Base-by-base conservation (phyloP, 2,888 invertebrate species). In the Agrotis ipsilon region DNA sequence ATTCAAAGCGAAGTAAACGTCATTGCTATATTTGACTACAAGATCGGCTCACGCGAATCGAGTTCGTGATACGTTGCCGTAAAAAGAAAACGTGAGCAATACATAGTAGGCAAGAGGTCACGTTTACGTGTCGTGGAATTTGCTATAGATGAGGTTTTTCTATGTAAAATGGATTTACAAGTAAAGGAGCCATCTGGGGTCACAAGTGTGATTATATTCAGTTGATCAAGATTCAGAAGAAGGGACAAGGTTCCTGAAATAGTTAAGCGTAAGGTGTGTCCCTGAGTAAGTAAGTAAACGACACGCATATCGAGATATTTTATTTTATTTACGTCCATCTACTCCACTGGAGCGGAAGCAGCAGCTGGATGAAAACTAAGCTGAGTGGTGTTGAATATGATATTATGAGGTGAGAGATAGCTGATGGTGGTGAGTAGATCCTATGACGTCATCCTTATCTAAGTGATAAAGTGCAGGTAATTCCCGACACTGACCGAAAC, bases 41-140 rank as follows among this genome's bases (percentile, higher is more conserved):
- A 75, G 27, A 32, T 39, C 32, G 18, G 16, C 60, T 55, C 68
- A 68, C 75, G 46, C 49, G 24, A 51, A 60, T 19, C 9, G 52
- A 46, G 13, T 46, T 58, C 18, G 52, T 68, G n/a, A 24, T 24
- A 80, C 48, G 21, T 39, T 43, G 52, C 69, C 52, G 18, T 75
- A 75, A 69, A 59, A 64, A 60, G 43, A 61, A 68, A 75, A 75
- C 69, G 61, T 80, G 80, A 61, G 64, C 52, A 39, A 68, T 58
- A 69, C 27, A 24, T 55, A 46, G 62, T 55, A 48, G 62, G 46
- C 43, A 55, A 19, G 39, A 64, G 3, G 54, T 67, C 67, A 72
- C 73, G 73, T 66, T 59, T 60, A 60, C 24, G 19, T 24, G 51
- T 52, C 19, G 49, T 45, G 4, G 16, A 46, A 13, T 46, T 51